phyloP scores from a whole-genome alignment of 2,797 vertebrate genomes.

The Caiman crocodilus region DNA sequence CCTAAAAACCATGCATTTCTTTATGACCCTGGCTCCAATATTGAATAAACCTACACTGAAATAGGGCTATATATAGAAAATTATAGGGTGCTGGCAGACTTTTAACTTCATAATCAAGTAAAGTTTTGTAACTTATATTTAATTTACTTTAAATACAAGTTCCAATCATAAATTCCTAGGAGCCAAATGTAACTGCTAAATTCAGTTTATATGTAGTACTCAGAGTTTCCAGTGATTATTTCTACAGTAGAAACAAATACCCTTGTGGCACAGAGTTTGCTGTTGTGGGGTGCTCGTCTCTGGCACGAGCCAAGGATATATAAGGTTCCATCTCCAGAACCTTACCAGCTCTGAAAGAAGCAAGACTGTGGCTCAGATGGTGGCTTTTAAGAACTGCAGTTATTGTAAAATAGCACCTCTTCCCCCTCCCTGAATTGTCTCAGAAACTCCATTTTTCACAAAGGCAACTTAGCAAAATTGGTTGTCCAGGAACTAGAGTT shows the following conservation, averaged over 20 bases:
- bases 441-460: neutral
- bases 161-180: neutral
- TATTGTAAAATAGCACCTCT: constrained; percentile 34
- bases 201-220: neutral
- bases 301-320: neutral
- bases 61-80: neutral
- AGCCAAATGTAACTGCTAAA: neutral
- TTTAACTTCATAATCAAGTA: constrained; percentile 1
- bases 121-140: neutral
- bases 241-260: neutral
- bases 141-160: neutral
- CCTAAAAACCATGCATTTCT: neutral
- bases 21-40: neutral
- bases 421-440: neutral
- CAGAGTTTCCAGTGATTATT: neutral
- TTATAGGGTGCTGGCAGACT: neutral
- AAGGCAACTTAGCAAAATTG: constrained; percentile 4
- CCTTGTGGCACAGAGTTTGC: neutral
- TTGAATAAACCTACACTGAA: neutral
- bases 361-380: too few relatives aligned
- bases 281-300: neutral
- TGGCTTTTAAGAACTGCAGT: neutral
- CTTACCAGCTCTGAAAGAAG: neutral
- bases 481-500: constrained; percentile 10
- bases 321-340: neutral